A percentile compares a stretch with the other conserved stretches of the same genome.
Evolutionary conservation across 1,140 invertebrate genomes (phyloP).

Genomic region (Papilio dardanus): DNA sequence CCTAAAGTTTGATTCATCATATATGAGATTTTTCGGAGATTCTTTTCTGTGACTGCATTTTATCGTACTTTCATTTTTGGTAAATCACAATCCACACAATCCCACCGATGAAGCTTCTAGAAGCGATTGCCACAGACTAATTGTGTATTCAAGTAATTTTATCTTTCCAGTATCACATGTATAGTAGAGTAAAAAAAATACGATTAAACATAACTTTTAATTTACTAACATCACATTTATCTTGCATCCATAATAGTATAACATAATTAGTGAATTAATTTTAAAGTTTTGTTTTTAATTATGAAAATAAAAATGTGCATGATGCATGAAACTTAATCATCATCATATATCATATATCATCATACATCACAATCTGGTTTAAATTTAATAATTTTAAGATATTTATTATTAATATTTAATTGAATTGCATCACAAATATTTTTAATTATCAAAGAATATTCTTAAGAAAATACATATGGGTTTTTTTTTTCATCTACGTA

Average conservation of each 20-base stretch:
- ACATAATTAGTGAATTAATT: not conserved
- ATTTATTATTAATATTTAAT: too few species aligned
- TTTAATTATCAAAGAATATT: too few species aligned
- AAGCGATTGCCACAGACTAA: not conserved
- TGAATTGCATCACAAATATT: too few species aligned
- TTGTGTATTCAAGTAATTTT: not conserved
- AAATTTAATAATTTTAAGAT: too few species aligned
- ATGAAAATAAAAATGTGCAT: too few species aligned
- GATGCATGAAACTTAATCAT: too few species aligned
- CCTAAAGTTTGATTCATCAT: too few species aligned
- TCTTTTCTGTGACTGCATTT: not conserved
- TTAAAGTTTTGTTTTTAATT: not conserved
- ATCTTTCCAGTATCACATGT: not conserved
- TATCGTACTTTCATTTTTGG: not conserved
- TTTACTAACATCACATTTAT: not conserved
- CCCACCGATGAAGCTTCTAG: not conserved
- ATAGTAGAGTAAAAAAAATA: not conserved
- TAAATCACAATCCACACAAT: not conserved
- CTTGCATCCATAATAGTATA: not conserved
- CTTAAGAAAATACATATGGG: too few species aligned
- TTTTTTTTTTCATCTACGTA: too few species aligned
- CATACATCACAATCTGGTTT: too few species aligned
- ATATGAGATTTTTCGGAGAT: not conserved
- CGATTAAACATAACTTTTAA: not conserved
- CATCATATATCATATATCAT: too few species aligned